A percentile compares a stretch with the other conserved stretches of the same genome.
Conservation (phyloP, 2,113 vertebrate genomes). For the Sylvia atricapilla region DNA sequence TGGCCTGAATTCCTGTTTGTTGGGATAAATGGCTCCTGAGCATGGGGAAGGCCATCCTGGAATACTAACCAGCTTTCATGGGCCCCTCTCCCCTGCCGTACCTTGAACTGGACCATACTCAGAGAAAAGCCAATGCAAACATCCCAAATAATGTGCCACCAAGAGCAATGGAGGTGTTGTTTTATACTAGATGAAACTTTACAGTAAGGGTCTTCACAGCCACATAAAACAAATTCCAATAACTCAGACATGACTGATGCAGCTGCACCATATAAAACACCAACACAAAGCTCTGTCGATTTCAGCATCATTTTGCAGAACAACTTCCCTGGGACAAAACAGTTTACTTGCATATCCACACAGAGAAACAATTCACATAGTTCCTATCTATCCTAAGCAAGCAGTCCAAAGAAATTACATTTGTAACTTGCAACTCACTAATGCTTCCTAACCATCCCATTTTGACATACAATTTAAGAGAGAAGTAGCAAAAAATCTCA, state of each 20-base stretch:
- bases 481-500: not conserved
- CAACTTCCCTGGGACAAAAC: not conserved
- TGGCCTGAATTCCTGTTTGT: not conserved
- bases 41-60: not conserved
- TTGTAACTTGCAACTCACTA: not conserved
- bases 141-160: not conserved
- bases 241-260: not conserved
- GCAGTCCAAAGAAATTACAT: accelerated
- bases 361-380: not conserved
- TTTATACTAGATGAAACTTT: not conserved
- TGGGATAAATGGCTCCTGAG: not conserved
- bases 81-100: not conserved
- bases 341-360: not conserved
- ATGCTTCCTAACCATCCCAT: not conserved
- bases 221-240: not conserved
- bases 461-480: not conserved
- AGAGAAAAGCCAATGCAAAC: not conserved
- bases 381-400: not conserved
- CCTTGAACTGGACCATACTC: not conserved
- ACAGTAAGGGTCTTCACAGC: not conserved
- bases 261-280: not conserved
- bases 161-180: accelerated
- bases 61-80: not conserved
- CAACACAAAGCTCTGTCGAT: not conserved
- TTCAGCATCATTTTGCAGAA: not conserved